These are phyloP conservation scores for Mungos mungo DNA, from an alignment of 2,113 vertebrate genomes.

Conservation along the genomic window DNA sequence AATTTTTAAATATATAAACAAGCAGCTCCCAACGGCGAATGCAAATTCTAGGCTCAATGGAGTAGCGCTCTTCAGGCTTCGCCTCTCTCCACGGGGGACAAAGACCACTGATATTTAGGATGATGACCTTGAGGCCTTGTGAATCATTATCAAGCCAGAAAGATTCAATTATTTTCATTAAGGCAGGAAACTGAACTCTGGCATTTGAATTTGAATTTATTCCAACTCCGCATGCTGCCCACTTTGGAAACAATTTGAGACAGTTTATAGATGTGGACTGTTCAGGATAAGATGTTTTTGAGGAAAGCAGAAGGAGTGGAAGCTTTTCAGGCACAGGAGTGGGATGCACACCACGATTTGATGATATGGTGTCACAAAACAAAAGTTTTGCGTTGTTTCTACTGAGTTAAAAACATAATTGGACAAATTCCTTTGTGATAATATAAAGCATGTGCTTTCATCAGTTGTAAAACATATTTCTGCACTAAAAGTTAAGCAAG, in stretches of 20 bases:
- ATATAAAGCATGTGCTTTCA: not conserved
- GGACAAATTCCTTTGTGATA: not conserved
- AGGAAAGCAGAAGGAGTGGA: not conserved
- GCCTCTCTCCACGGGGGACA: not conserved
- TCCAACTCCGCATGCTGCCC: not conserved
- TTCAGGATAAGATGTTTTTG: not conserved
- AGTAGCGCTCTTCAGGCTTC: accelerated
- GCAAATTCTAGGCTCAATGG: not conserved
- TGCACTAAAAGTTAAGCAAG: not conserved
- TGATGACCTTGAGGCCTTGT: not conserved
- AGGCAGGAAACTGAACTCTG: not conserved
- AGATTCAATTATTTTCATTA: slow-evolving; percentile 23
- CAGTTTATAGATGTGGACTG: not conserved
- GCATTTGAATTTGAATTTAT: slow-evolving; percentile 52
- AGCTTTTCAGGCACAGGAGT: not conserved
- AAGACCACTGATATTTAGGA: not conserved
- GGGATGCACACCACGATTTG: not conserved
- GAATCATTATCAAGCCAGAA: not conserved
- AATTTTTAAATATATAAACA: not conserved
- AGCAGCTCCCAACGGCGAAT: not conserved
- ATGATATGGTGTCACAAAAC: not conserved
- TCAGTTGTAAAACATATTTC: slow-evolving; percentile 11
- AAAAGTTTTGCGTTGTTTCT: not conserved
- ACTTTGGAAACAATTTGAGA: not conserved
- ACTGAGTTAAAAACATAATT: not conserved